A percentile compares a stretch with the other conserved stretches of the same genome.
phyloP scores from a whole-genome alignment of 2,888 invertebrate species.

The Scaptomyza polygonia region DNA sequence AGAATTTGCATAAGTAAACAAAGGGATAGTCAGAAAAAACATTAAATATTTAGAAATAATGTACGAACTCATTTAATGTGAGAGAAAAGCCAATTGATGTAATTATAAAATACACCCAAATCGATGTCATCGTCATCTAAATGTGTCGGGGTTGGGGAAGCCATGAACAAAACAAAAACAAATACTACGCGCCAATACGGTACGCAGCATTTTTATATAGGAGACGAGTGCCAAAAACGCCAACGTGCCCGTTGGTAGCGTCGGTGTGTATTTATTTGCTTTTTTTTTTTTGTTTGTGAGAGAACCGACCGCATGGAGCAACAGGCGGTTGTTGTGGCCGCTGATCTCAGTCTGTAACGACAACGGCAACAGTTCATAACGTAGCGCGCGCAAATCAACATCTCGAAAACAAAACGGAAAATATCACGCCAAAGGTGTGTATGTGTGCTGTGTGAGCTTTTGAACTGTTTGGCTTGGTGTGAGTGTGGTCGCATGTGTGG shows the following conservation, averaged over 20 bases:
- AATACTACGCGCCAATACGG: slow-evolving; percentile 39
- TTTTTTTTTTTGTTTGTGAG: slow-evolving; percentile 6
- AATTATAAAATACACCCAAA: slow-evolving; percentile 27
- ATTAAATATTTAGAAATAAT: not conserved
- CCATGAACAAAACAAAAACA: slow-evolving; percentile 37
- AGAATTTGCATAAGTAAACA: slow-evolving; percentile 49
- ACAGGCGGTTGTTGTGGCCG: slow-evolving; percentile 74
- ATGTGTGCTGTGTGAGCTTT: slow-evolving; percentile 30
- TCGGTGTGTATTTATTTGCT: slow-evolving; percentile 35
- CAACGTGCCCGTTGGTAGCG: slow-evolving; percentile 35
- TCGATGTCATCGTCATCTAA: slow-evolving; percentile 52
- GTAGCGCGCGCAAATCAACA: slow-evolving; percentile 65
- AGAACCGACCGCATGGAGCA: slow-evolving; percentile 51
- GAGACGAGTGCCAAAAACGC: slow-evolving; percentile 54
- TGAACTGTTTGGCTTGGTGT: slow-evolving; percentile 35
- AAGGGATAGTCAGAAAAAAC: slow-evolving; percentile 13
- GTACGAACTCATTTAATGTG: not conserved
- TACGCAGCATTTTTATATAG: slow-evolving; percentile 30
- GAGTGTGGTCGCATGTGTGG: slow-evolving; percentile 3
- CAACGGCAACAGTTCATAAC: slow-evolving; percentile 70
- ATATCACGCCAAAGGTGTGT: slow-evolving; percentile 39
- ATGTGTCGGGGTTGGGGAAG: slow-evolving; percentile 52
- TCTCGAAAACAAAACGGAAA: slow-evolving; percentile 46
- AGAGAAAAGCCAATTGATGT: slow-evolving; percentile 16
- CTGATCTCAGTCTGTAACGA: slow-evolving; percentile 75